Conservation (phyloP, 35 echinoderm and acorn worm genomes). For the Nesometra sesokonis region DNA sequence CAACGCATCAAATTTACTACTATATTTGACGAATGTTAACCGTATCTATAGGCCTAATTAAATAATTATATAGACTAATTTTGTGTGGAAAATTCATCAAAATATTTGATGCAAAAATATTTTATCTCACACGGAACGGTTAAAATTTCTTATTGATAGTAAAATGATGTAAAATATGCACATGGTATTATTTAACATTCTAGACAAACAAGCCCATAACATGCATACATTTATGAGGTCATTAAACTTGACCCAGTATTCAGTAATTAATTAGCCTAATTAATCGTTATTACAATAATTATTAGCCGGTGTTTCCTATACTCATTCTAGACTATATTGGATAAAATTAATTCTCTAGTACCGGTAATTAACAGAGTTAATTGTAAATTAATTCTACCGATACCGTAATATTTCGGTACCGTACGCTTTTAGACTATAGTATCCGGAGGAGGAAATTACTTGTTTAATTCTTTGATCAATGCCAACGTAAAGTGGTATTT, state of each 20-base stretch:
- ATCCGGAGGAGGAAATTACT: too few relatives aligned
- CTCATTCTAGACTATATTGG: background rate
- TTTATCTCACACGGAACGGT: background rate
- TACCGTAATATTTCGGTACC: too few relatives aligned
- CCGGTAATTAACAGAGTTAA: background rate
- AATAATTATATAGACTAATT: too few relatives aligned
- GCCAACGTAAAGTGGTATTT: too few relatives aligned
- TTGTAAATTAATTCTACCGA: too few relatives aligned
- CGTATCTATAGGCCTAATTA: too few relatives aligned
- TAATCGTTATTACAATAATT: background rate
- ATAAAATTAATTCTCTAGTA: background rate
- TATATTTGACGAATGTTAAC: too few relatives aligned
- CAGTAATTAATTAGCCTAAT: background rate
- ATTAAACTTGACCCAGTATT: background rate
- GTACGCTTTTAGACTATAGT: too few relatives aligned
- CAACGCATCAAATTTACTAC: too few relatives aligned
- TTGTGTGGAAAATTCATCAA: too few relatives aligned
- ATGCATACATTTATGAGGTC: background rate
- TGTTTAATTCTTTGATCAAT: too few relatives aligned
- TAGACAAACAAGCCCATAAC: background rate
- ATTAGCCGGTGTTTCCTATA: background rate
- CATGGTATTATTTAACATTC: background rate
- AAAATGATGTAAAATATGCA: background rate
- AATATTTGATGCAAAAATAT: too few relatives aligned
- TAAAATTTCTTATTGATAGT: background rate